Conservation (phyloP, 1,140 invertebrate genomes). For the Solen grandis region DNA sequence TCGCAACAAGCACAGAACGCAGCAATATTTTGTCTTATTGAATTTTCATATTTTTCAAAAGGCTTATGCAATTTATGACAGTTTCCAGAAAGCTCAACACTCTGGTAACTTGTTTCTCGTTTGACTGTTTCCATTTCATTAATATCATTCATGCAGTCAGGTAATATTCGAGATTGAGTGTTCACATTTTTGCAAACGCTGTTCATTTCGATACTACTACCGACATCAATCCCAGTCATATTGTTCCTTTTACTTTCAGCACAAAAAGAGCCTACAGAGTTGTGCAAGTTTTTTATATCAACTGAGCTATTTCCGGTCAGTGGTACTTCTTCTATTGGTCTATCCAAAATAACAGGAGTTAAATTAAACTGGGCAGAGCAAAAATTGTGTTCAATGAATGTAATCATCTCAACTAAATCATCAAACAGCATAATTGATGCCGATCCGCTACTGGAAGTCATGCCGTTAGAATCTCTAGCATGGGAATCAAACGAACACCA, state of each 20-base stretch:
- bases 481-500: constrained; percentile 13
- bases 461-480: not conserved
- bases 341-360: constrained; percentile 1
- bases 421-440: not conserved
- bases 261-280: not conserved
- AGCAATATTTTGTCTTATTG: not conserved
- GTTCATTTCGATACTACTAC: not conserved
- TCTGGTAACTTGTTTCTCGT: not conserved
- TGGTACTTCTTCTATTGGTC: not conserved
- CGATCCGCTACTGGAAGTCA: not conserved
- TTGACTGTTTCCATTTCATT: not conserved
- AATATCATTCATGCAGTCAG: no score
- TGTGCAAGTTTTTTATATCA: not conserved
- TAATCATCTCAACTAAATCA: not conserved
- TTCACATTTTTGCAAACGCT: not conserved
- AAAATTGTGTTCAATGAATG: not conserved
- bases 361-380: not conserved
- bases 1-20: not conserved
- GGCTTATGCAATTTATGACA: not conserved
- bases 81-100: not conserved
- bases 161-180: no score
- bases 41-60: not conserved
- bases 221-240: not conserved
- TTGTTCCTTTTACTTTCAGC: not conserved
- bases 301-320: not conserved